These are phyloP conservation scores for Mesoligia furuncula DNA, from an alignment of 2,888 invertebrate species.

Conservation along the genomic window DNA sequence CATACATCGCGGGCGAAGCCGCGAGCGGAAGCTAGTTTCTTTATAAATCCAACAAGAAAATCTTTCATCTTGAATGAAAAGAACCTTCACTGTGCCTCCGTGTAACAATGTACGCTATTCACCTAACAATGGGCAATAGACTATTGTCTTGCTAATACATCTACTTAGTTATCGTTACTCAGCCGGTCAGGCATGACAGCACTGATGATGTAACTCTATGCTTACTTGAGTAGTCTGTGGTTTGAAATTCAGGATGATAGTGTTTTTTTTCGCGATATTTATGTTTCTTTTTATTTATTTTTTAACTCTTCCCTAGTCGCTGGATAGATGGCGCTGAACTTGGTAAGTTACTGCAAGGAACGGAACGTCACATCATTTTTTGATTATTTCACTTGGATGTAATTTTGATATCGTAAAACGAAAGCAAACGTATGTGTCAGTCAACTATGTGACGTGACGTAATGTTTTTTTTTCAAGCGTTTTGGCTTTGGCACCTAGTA, in stretches of 20 bases:
- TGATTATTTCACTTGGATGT: no score
- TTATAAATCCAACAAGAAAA: neutral
- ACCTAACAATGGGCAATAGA: constrained; percentile 42
- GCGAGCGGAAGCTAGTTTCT: neutral
- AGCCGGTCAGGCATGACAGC: constrained; percentile 28
- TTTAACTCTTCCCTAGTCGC: no score
- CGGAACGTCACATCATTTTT: no score
- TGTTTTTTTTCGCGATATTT: neutral
- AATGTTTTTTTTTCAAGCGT: no score
- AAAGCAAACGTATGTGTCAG: no score
- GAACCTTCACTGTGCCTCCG: neutral
- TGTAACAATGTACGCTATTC: constrained; percentile 21
- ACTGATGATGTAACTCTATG: constrained; percentile 37
- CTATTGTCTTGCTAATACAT: constrained; percentile 48
- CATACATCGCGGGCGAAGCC: no score
- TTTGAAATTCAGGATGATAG: neutral
- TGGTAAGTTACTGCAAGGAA: no score
- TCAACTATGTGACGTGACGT: no score
- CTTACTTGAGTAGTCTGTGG: neutral
- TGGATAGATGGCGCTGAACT: no score
- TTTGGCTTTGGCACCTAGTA: no score
- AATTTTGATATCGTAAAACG: no score
- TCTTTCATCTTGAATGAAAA: constrained; percentile 2
- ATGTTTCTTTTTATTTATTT: no score
- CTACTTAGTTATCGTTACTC: constrained; percentile 8